phyloP scores from a whole-genome alignment of 1,140 invertebrate species.

The Brachionus koreanus region DNA sequence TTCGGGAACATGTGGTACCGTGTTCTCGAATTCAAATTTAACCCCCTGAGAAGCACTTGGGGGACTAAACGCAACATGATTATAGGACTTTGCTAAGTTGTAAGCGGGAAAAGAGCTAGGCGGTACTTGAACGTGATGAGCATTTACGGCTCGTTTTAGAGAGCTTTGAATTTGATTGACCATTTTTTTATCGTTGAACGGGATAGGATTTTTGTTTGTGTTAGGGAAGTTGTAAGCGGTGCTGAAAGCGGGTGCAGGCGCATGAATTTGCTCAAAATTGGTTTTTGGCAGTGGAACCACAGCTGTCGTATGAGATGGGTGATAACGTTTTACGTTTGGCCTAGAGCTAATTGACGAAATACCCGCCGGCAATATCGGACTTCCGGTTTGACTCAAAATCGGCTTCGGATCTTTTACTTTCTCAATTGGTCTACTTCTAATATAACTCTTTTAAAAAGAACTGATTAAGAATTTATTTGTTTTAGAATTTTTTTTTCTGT shows the following conservation, averaged over 20 bases:
- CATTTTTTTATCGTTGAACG: conserved; percentile 43
- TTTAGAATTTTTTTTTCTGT: background rate
- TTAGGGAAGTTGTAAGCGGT: background rate
- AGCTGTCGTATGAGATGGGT: conserved; percentile 2
- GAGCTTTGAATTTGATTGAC: conserved; percentile 45
- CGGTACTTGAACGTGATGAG: background rate
- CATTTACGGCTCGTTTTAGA: conserved; percentile 32
- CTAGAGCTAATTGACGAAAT: background rate
- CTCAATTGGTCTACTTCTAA: conserved; percentile 42
- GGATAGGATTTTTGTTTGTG: background rate
- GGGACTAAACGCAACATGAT: conserved; percentile 6
- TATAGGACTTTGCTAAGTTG: background rate
- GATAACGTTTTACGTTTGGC: conserved; percentile 1
- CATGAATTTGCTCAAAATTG: background rate
- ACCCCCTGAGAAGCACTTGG: conserved; percentile 12
- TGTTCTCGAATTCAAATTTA: background rate
- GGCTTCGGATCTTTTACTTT: conserved; percentile 37
- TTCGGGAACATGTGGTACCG: background rate
- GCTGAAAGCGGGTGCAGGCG: background rate
- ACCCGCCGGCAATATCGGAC: conserved; percentile 29
- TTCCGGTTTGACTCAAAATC: conserved; percentile 41
- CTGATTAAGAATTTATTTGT: background rate
- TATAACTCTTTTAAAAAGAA: background rate
- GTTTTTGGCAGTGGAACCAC: background rate
- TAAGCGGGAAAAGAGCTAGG: background rate